Evolutionary conservation across 1,140 invertebrate genomes (phyloP).

Genomic region (Drosophila guanche): DNA sequence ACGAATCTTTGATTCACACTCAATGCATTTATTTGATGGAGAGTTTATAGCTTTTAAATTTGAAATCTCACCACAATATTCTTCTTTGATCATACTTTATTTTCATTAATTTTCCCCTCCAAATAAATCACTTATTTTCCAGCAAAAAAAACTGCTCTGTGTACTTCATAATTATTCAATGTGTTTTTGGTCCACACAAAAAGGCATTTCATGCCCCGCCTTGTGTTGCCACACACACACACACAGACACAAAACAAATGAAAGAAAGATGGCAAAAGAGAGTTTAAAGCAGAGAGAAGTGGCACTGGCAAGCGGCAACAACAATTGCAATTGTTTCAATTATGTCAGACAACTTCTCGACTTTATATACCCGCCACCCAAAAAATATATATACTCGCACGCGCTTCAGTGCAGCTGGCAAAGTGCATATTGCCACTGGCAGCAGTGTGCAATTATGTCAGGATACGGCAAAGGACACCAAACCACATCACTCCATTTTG

Average conservation of each 20-base stretch:
- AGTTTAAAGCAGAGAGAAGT: conserved; percentile 12
- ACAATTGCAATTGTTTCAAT: conserved; percentile 73
- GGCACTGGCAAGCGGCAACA: conserved; percentile 16
- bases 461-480: conserved; percentile 38
- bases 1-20: too few relatives aligned
- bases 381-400: conserved; percentile 5
- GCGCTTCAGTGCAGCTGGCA: conserved; percentile 33
- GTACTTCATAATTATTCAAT: conserved; percentile 33
- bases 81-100: too few relatives aligned
- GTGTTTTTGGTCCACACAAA: conserved; percentile 8
- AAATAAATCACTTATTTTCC: not conserved
- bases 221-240: conserved; percentile 1
- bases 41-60: too few relatives aligned
- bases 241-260: not conserved
- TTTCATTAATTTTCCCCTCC: too few relatives aligned
- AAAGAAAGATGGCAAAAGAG: conserved; percentile 10
- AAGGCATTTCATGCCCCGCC: conserved; percentile 35
- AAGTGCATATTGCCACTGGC: too few relatives aligned
- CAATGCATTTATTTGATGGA: too few relatives aligned
- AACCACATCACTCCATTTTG: not conserved
- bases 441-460: conserved; percentile 58
- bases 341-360: conserved; percentile 56
- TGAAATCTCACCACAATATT: too few relatives aligned
- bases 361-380: conserved; percentile 27
- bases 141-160: conserved; percentile 17